A percentile compares a stretch with the other conserved stretches of the same genome.
These are phyloP conservation scores for Cryptomyrus ogoouensis DNA, from an alignment of 2,113 vertebrate species.

Conservation along the genomic window DNA sequence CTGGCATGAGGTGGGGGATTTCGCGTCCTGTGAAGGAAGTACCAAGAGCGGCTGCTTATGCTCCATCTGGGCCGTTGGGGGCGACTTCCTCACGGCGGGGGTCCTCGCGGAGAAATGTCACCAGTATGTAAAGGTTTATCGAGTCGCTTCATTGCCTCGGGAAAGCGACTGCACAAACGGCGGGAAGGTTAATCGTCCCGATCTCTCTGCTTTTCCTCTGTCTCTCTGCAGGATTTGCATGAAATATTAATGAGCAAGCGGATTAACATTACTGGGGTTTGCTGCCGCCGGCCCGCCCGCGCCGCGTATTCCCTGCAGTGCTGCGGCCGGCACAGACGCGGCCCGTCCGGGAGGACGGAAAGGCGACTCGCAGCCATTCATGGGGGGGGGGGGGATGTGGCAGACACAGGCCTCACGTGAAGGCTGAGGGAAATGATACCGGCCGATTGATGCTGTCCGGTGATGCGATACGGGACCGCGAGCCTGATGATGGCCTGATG, in stretches of 20 bases:
- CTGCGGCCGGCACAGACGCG: conserved; percentile 29
- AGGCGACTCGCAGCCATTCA: not conserved
- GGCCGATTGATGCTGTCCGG: not conserved
- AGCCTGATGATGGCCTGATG: not conserved
- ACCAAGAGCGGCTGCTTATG: not conserved
- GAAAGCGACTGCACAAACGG: not conserved
- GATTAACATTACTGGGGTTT: conserved; percentile 49
- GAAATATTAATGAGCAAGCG: conserved; percentile 55
- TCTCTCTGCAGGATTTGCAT: conserved; percentile 48
- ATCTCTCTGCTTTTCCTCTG: conserved; percentile 31
- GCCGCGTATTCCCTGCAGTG: conserved; percentile 55
- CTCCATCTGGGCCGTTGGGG: not conserved
- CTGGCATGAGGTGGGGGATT: not conserved
- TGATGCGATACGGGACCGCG: not conserved
- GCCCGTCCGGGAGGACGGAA: not conserved
- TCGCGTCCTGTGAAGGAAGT: not conserved
- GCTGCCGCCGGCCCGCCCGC: conserved; percentile 48
- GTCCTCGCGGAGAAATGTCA: not conserved
- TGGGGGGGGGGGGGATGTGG: not conserved
- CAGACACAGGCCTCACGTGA: not conserved
- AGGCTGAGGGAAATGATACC: not conserved
- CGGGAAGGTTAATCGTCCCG: conserved; percentile 33
- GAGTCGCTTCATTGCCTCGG: conserved; percentile 29
- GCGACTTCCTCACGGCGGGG: not conserved
- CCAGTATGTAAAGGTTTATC: not conserved